These are phyloP conservation scores for Caenorhabditis inopinata DNA, from an alignment of 1,140 invertebrate genomes.

Conservation along the genomic window DNA sequence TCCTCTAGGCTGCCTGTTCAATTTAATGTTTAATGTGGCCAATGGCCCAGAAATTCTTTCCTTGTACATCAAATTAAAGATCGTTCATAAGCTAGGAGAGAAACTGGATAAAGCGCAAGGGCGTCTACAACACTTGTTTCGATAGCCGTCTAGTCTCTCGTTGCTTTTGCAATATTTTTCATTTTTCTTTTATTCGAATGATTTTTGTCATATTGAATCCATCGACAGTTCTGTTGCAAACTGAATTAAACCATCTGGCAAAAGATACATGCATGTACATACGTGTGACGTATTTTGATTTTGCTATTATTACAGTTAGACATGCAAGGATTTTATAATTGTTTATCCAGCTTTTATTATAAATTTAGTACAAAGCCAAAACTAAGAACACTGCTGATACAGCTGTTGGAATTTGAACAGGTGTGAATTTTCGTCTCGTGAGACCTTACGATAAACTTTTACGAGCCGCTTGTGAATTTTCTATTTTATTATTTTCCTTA, in stretches of 20 bases:
- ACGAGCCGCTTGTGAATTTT: too few relatives aligned
- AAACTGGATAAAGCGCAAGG: background rate
- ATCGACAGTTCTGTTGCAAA: slow-evolving; percentile 8
- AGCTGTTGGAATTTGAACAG: slow-evolving; percentile 4
- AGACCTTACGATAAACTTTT: too few relatives aligned
- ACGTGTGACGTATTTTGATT: background rate
- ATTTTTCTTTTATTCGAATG: background rate
- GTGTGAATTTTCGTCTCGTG: background rate
- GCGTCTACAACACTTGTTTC: background rate
- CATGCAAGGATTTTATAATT: background rate
- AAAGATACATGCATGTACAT: background rate
- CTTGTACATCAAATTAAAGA: slow-evolving; percentile 11
- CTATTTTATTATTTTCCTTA: too few relatives aligned
- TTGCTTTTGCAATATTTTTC: background rate
- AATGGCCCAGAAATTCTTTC: background rate
- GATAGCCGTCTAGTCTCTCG: slow-evolving; percentile 19
- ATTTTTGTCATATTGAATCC: background rate
- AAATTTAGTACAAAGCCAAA: background rate
- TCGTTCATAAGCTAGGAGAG: background rate
- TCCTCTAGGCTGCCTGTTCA: too few relatives aligned
- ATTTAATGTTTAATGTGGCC: slow-evolving; percentile 6
- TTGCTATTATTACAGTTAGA: too few relatives aligned
- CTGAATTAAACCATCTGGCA: slow-evolving; percentile 16
- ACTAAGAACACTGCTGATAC: background rate
- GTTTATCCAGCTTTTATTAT: slow-evolving; percentile 3